Evolutionary conservation across 2,113 vertebrate species (phyloP).

Genomic region (Grantiella picta): DNA sequence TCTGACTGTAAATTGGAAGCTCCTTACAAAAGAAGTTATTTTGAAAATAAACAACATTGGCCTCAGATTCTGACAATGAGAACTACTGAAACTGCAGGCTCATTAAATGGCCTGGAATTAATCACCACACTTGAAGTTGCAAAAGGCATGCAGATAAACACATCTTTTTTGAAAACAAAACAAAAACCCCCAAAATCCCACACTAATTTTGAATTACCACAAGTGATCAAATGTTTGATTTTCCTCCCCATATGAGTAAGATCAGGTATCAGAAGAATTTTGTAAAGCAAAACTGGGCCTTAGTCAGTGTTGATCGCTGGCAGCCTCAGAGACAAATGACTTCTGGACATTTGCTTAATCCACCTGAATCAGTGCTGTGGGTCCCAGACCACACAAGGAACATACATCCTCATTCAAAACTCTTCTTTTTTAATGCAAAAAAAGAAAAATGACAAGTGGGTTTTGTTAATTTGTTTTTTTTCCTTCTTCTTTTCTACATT

Average conservation of each 20-base stretch:
- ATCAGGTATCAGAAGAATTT: neutral
- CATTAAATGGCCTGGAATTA: neutral
- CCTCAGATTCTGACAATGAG: neutral
- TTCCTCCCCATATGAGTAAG: neutral
- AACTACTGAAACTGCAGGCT: neutral
- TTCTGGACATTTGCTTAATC: neutral
- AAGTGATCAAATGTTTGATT: neutral
- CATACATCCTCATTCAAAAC: neutral
- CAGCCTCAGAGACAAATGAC: neutral
- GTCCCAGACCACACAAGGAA: neutral
- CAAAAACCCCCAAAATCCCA: fast-evolving
- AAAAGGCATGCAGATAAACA: neutral
- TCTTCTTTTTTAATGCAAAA: neutral
- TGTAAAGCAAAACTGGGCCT: neutral
- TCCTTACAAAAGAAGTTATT: neutral
- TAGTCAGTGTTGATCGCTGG: neutral
- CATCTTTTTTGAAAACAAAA: neutral
- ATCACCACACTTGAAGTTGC: neutral
- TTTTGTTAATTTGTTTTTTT: neutral
- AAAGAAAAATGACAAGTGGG: neutral
- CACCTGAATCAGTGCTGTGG: neutral
- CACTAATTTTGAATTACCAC: neutral
- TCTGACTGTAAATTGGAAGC: neutral
- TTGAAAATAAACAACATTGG: neutral
- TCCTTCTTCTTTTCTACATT: neutral